A percentile compares a stretch with the other conserved stretches of the same genome.
phyloP scores from a whole-genome alignment of 2,113 vertebrate species.

The Eptesicus fuscus region DNA sequence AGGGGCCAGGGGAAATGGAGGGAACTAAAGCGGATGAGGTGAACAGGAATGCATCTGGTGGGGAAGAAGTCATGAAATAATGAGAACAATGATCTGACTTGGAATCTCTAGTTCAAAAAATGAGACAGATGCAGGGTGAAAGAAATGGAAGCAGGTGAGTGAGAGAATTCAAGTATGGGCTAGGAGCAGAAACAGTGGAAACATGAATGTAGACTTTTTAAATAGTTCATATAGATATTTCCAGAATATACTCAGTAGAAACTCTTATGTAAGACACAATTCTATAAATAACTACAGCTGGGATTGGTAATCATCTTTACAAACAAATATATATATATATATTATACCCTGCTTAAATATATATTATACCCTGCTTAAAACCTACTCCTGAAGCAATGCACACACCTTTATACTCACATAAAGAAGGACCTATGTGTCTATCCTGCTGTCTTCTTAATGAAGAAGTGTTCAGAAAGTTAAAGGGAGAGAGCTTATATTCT shows the following conservation, averaged over 20 bases:
- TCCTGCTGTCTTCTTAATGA: not conserved
- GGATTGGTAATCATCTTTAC: not conserved
- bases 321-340: not conserved
- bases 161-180: not conserved
- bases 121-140: not conserved
- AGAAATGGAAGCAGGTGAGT: not conserved
- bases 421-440: not conserved
- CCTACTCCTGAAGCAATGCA: not conserved
- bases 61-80: not conserved
- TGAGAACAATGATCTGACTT: not conserved
- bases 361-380: not conserved
- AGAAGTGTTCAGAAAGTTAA: not conserved
- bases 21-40: not conserved
- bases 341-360: not conserved
- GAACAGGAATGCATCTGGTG: not conserved
- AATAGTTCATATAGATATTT: not conserved
- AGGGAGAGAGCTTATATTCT: not conserved
- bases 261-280: not conserved
- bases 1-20: not conserved
- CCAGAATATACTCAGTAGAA: not conserved
- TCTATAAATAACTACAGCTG: not conserved
- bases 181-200: not conserved
- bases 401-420: rapidly evolving
- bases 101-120: not conserved
- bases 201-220: not conserved